A percentile compares a stretch with the other conserved stretches of the same genome.
phyloP scores from a whole-genome alignment of 2,797 vertebrate species.

The Cossypha dichroa region DNA sequence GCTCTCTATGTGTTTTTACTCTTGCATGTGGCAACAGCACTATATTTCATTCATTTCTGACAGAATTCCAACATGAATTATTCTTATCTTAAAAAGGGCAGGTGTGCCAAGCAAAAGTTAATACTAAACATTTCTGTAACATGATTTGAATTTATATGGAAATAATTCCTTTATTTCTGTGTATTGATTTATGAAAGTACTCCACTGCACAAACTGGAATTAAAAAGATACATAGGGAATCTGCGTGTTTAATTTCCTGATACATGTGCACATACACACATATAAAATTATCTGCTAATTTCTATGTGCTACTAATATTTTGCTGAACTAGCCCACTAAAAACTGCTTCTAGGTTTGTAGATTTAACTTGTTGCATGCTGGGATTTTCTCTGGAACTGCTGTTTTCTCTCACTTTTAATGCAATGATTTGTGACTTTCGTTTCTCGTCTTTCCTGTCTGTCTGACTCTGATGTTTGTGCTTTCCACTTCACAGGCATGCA shows the following conservation, averaged over 20 bases:
- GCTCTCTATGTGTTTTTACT: not conserved
- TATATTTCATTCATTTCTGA: not conserved
- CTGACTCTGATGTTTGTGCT: constrained; percentile 83
- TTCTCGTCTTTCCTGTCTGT: constrained; percentile 69
- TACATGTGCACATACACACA: not conserved
- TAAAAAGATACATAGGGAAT: not conserved
- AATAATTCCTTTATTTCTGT: not conserved
- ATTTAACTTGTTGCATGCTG: constrained; percentile 61
- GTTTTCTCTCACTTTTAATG: constrained; percentile 72
- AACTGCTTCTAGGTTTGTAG: constrained; percentile 14
- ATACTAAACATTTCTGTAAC: not conserved
- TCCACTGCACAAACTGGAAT: not conserved
- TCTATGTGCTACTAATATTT: constrained; percentile 21
- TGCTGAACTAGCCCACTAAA: constrained; percentile 3
- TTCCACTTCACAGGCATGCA: constrained; percentile 93
- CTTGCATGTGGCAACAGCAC: not conserved
- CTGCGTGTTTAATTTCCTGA: not conserved
- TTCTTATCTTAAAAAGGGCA: not conserved
- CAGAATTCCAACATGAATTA: not conserved
- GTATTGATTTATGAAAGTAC: not conserved
- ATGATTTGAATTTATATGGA: not conserved
- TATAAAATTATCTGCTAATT: not conserved
- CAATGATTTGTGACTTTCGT: constrained; percentile 70
- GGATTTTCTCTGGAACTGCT: constrained; percentile 59
- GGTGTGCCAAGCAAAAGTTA: not conserved